Percentiles rank a stretch among this genome's conserved stretches.
Conservation (phyloP, 2,888 invertebrate species). For the Clunio marinus region DNA sequence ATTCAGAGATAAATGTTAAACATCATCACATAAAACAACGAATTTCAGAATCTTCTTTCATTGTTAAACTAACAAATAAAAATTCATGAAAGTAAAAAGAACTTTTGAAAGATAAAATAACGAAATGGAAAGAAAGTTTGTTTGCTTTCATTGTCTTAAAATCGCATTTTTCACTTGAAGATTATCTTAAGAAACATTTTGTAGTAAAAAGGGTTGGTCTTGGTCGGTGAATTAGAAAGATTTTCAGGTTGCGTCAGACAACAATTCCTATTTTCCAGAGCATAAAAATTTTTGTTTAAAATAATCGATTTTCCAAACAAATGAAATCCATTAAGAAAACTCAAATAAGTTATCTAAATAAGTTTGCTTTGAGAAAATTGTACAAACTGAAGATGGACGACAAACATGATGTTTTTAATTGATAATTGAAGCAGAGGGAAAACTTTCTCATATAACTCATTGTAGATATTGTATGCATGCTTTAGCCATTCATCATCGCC, state of each 20-base stretch:
- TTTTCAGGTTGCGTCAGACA: too few relatives aligned
- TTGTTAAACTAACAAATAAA: too few relatives aligned
- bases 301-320: too few relatives aligned
- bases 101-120: neutral
- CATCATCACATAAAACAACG: too few relatives aligned
- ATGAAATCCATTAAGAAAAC: neutral
- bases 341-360: neutral
- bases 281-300: too few relatives aligned
- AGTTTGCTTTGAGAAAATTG: neutral
- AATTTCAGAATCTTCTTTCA: too few relatives aligned
- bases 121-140: neutral
- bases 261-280: too few relatives aligned
- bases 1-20: too few relatives aligned
- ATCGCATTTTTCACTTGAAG: neutral
- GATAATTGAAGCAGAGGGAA: neutral
- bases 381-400: neutral
- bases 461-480: neutral
- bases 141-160: constrained; percentile 12
- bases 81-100: neutral
- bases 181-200: neutral
- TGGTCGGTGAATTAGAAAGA: too few relatives aligned
- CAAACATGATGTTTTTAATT: neutral
- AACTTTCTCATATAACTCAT: constrained; percentile 18
- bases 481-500: neutral
- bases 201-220: neutral